Evolutionary conservation across 2,797 vertebrate species (phyloP).

Genomic region (Sebastes vulpes): DNA sequence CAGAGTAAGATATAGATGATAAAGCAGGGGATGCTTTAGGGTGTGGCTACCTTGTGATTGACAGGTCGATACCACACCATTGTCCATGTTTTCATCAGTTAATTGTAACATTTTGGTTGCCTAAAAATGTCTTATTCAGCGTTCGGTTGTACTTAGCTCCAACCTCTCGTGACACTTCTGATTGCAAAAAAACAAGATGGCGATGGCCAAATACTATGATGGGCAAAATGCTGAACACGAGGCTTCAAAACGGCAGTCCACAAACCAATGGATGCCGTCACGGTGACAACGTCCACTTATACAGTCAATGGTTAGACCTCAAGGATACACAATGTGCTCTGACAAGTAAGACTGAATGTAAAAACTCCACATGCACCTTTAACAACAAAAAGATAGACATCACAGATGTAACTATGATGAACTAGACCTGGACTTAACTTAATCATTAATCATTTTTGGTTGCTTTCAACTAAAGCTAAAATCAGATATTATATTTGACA

Average conservation of each 20-base stretch:
- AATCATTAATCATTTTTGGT: background rate
- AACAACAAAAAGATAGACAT: background rate
- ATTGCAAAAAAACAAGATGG: no score
- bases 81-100: no score
- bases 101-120: background rate
- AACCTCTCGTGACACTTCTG: fast-evolving
- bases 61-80: no score
- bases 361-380: background rate
- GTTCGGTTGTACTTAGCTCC: fast-evolving
- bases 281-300: fast-evolving
- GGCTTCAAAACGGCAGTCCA: no score
- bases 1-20: no score
- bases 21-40: no score
- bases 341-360: background rate
- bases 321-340: background rate
- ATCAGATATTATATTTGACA: slow-evolving; percentile 1
- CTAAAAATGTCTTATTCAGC: no score
- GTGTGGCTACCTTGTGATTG: no score
- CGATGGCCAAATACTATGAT: no score
- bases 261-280: no score
- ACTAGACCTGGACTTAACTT: background rate
- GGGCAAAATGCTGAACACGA: fast-evolving
- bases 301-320: no score
- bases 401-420: background rate
- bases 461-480: background rate